Evolutionary conservation across 35 echinoderm and acorn worm genomes (phyloP), one percentile per base, ranked within the genome.

Genomic region (Amphiura filiformis): DNA sequence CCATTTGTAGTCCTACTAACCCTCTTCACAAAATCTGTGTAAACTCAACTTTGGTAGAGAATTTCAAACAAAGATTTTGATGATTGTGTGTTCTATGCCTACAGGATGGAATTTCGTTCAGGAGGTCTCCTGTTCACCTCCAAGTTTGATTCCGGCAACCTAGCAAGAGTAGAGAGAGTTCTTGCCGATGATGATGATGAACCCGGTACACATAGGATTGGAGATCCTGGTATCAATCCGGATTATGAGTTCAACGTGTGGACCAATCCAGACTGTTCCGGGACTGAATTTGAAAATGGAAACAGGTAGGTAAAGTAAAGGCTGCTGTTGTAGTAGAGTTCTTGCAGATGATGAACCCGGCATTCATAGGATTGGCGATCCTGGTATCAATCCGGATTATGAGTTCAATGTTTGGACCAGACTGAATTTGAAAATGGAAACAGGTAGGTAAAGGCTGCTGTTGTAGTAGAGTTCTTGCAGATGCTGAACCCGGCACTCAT

Each of bases 381-480:
- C 86, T 11, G 56, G 86, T 22, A 39, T 89, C 39, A 34, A 35
- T 15, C 92, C 96, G 13, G 96, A 98, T 82, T 98, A 84, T 80
- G 96, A 98, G 42, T 98, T 92, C 44, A 94, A 98, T 86, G 64
- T 98, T 36, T 98, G 96, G 96, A 98, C 96, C 32, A 94, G 86
- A 97, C 95, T 15, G 95, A 94, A 81, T 94, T 89, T 89, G 92
- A 97, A 90, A 97, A 97, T 90, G 92, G 89, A 33, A 97, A 97
- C 34, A 91, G 95, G 95, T 89, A 22, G 34, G 86, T 83, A 39
- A n/a, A n/a, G n/a, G n/a, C n/a, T n/a, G n/a, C n/a, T n/a, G n/a
- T n/a, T n/a, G n/a, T n/a, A n/a, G n/a, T n/a, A n/a, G n/a, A n/a
- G n/a, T n/a, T n/a, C n/a, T n/a, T 61, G 26, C 44, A 82, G 17